Conservation (phyloP, 1,140 invertebrate species). For the Platyscapa corneri region DNA sequence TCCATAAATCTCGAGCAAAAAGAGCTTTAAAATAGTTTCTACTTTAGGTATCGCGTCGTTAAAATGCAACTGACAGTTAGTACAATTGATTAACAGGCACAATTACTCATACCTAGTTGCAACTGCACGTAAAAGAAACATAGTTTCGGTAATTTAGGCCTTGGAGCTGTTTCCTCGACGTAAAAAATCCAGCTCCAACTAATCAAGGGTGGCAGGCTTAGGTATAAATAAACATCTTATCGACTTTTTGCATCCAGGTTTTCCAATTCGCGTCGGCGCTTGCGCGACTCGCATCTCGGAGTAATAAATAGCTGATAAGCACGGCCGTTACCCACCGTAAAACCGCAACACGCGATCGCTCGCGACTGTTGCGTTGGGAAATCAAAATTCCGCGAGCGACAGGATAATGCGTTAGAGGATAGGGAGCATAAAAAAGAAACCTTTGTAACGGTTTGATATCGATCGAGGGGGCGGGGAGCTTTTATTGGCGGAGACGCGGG, state of each 20-base stretch:
- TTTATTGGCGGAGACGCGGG: conserved; percentile 27
- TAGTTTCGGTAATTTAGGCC: background rate
- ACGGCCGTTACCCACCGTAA: background rate
- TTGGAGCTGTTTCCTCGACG: background rate
- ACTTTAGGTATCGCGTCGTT: too few species aligned
- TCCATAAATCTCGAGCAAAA: too few species aligned
- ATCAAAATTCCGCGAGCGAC: conserved; percentile 37
- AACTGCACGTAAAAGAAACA: background rate
- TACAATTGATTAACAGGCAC: background rate
- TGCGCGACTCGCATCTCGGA: background rate
- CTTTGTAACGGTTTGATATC: conserved; percentile 24
- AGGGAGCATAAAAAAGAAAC: background rate
- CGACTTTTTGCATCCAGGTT: background rate
- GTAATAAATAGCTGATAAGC: conserved; percentile 48
- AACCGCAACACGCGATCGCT: background rate
- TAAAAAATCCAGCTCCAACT: background rate
- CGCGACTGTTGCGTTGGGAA: background rate
- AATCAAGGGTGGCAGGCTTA: background rate
- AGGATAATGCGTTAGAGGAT: background rate
- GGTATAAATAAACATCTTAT: background rate
- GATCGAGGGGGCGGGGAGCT: background rate
- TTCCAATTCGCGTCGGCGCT: background rate
- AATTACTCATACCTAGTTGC: background rate
- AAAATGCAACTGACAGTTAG: too few species aligned
- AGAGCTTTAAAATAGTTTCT: too few species aligned